Conservation (phyloP, 2,113 vertebrate genomes). For the Vulpes ferrilata region DNA sequence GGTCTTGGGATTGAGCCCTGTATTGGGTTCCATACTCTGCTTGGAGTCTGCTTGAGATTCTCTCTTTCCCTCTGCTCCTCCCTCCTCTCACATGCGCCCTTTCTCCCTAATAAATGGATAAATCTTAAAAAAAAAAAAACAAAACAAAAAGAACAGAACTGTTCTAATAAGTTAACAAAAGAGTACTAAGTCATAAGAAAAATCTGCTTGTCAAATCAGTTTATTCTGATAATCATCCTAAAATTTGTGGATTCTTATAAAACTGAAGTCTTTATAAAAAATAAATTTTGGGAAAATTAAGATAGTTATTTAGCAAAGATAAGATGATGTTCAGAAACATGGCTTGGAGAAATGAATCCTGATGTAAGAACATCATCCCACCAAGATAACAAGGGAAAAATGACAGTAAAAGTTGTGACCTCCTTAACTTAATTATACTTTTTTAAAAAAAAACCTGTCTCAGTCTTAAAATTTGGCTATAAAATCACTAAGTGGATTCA, state of each 20-base stretch:
- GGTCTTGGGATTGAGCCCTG: neutral
- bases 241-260: constrained; percentile 8
- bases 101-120: neutral
- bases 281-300: neutral
- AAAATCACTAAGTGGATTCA: constrained; percentile 1
- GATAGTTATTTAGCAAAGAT: constrained; percentile 4
- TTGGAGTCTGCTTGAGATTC: neutral
- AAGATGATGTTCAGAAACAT: neutral
- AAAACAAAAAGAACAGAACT: neutral
- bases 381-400: neutral
- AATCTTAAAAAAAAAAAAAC: neutral
- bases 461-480: neutral
- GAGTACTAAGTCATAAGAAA: neutral
- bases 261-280: neutral
- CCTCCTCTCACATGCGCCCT: neutral
- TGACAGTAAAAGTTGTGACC: neutral
- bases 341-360: neutral
- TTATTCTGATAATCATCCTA: constrained; percentile 52
- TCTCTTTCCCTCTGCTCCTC: neutral
- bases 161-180: neutral
- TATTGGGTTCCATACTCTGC: neutral
- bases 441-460: neutral
- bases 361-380: neutral
- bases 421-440: neutral
- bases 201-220: neutral